phyloP scores from a whole-genome alignment of 2,113 vertebrate species.

The Hymenochirus boettgeri region DNA sequence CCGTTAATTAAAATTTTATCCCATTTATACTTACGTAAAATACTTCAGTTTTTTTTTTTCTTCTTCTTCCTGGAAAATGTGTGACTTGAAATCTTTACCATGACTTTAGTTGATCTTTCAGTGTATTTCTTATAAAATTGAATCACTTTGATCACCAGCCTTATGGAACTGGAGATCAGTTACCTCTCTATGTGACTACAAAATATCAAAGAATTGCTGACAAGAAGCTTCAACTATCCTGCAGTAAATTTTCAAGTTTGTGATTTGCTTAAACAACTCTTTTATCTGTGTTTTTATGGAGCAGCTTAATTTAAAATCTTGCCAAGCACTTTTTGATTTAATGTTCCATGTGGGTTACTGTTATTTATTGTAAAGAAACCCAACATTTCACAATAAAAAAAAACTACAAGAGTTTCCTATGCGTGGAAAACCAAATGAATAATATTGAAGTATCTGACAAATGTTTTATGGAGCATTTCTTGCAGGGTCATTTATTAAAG shows the following conservation, averaged over 20 bases:
- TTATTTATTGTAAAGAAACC: constrained; percentile 17
- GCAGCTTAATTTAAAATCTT: constrained; percentile 1
- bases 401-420: constrained; percentile 19
- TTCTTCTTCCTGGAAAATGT: neutral
- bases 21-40: neutral
- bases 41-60: neutral
- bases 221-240: neutral
- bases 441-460: constrained; percentile 22
- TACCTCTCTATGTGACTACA: neutral
- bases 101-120: neutral
- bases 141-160: constrained; percentile 1
- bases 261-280: neutral
- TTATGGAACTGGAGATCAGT: neutral
- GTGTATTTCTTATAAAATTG: neutral
- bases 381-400: constrained; percentile 6
- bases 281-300: neutral
- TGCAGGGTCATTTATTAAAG: constrained; percentile 21
- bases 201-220: neutral
- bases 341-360: constrained; percentile 11
- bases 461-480: constrained; percentile 20
- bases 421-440: constrained; percentile 20
- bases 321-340: neutral
- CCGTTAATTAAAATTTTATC: constrained; percentile 1
- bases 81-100: constrained; percentile 1
- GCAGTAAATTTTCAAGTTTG: neutral